phyloP scores from a whole-genome alignment of 1,140 invertebrate species.

The Microplitis mediator region DNA sequence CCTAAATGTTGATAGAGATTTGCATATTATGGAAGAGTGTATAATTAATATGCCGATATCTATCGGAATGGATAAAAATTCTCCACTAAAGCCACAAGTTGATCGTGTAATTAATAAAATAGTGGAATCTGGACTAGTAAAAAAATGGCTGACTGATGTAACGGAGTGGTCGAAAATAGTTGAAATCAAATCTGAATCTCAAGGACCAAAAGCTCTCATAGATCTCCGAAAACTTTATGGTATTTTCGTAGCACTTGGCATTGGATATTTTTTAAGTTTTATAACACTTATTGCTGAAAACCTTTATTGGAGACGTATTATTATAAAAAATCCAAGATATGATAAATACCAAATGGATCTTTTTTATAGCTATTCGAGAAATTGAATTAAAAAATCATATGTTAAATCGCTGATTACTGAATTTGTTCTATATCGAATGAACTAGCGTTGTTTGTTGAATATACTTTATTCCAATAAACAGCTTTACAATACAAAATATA shows the following conservation, averaged over 20 bases:
- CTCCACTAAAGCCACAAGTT: slow-evolving; percentile 73
- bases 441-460: too few relatives aligned
- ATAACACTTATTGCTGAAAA: slow-evolving; percentile 67
- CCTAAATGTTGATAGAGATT: slow-evolving; percentile 59
- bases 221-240: slow-evolving; percentile 78
- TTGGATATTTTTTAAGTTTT: slow-evolving; percentile 71
- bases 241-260: slow-evolving; percentile 70
- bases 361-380: slow-evolving; percentile 52
- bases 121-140: slow-evolving; percentile 75
- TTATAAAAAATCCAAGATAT: slow-evolving; percentile 71
- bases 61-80: slow-evolving; percentile 80
- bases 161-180: slow-evolving; percentile 65
- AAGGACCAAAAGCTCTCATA: slow-evolving; percentile 72
- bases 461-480: too few relatives aligned
- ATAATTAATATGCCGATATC: slow-evolving; percentile 80
- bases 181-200: slow-evolving; percentile 57
- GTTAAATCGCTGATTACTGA: too few relatives aligned
- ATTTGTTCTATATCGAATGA: too few relatives aligned
- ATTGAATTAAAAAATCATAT: too few relatives aligned
- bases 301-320: slow-evolving; percentile 70
- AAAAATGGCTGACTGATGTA: slow-evolving; percentile 80
- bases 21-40: slow-evolving; percentile 83
- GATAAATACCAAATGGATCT: slow-evolving; percentile 71
- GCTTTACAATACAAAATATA: too few relatives aligned
- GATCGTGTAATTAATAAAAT: slow-evolving; percentile 71